Evolutionary conservation across 2,888 invertebrate genomes (phyloP), one percentile per base, ranked within the genome.

Genomic region (Heliconius ethilla): DNA sequence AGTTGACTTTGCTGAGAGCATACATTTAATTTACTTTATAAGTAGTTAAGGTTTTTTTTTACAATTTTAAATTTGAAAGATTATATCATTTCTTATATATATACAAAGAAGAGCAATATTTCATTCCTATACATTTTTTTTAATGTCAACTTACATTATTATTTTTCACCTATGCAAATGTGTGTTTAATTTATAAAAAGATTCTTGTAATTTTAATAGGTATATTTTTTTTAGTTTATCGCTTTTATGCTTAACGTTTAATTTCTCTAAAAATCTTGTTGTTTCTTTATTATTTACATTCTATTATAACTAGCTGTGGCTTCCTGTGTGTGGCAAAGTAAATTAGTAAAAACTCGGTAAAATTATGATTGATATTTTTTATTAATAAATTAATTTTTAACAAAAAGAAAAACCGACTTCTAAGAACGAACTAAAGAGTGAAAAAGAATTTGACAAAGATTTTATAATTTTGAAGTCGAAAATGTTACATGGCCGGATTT

Each of bases 1-100:
- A n/a, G n/a, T n/a, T n/a, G n/a, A n/a, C n/a, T n/a, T n/a, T n/a
- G n/a, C n/a, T n/a, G n/a, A n/a, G 75, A 78, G 70, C 66, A 70
- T 37, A 62, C 62, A 76, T 70, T 65, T 74, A 72, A 67, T 73
- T 73, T 37, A 74, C 40, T 74, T 72, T 72, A n/a, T 15, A 33
- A 72, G n/a, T 15, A 15, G 55, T 72, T 15, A n/a, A 55, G 18
- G n/a, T 59, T 5, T 63, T 25, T 70, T 51, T 73, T 69, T 77
- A n/a, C n/a, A 70, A 40, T 45, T 62, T 51, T 65, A 51, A 51
- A 55, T 33, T 37, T 22, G 3, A 59, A n/a, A 59, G 9, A 15
- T 1, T 33, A 72, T 13, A 15, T 59, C 3, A 37, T 33, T 72
- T 72, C n/a, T n/a, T 72, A 59, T 9, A 7, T 25, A 15, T 59